These are phyloP conservation scores for Sturnira hondurensis DNA, from an alignment of 2,113 vertebrate species.

Conservation along the genomic window DNA sequence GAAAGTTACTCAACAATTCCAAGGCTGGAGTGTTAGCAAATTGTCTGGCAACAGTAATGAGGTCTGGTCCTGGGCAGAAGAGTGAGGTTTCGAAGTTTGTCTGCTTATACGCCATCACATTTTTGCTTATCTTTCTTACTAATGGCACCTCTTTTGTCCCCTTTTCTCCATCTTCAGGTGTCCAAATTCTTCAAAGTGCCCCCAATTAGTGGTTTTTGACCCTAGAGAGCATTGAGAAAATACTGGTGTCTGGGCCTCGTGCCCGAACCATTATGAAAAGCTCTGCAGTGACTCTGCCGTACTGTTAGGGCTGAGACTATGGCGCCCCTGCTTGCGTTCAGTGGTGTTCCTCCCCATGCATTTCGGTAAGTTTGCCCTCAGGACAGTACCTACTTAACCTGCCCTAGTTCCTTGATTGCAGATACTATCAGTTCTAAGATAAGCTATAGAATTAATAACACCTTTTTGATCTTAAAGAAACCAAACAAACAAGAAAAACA, in stretches of 20 bases:
- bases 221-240: background rate
- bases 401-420: background rate
- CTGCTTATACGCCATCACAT: background rate
- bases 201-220: background rate
- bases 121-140: background rate
- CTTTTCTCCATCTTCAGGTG: background rate
- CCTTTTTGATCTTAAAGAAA: background rate
- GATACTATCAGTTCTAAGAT: background rate
- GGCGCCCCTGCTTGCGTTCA: background rate
- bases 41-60: background rate
- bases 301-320: background rate
- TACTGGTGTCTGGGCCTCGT: background rate
- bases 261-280: background rate
- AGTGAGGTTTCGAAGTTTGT: background rate
- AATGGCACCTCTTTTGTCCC: background rate
- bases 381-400: background rate
- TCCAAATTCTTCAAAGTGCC: background rate
- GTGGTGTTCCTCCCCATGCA: accelerated
- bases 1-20: constrained; percentile 1
- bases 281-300: background rate
- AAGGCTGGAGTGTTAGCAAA: constrained; percentile 5
- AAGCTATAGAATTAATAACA: background rate
- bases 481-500: background rate
- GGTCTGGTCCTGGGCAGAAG: background rate
- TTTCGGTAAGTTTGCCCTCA: background rate